Evolutionary conservation across 1,140 invertebrate species (phyloP).

Genomic region (Pogonus chalceus): DNA sequence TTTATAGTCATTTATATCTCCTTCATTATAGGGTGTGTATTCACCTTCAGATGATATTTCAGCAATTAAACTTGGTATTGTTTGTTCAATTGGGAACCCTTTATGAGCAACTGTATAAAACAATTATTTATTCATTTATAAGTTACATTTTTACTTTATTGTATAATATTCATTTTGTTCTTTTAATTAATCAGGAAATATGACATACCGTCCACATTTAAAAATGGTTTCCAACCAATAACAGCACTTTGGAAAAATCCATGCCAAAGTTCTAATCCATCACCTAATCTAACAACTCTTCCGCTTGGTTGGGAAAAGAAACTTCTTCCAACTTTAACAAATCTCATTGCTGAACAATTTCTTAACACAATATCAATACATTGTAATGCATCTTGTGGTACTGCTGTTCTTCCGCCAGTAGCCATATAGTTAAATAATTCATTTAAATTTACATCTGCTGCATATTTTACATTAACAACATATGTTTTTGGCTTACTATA

Average conservation of each 20-base stretch:
- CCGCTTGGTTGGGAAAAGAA: conserved; percentile 31
- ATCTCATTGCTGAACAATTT: conserved; percentile 39
- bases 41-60: conserved; percentile 17
- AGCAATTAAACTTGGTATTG: conserved; percentile 34
- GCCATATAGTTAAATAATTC: background rate
- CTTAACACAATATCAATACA: conserved; percentile 76
- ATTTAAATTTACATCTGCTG: conserved; percentile 28
- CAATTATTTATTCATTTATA: background rate
- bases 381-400: conserved; percentile 58
- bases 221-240: conserved; percentile 55
- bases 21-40: conserved; percentile 17
- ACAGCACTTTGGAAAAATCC: conserved; percentile 66
- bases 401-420: conserved; percentile 12
- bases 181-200: conserved; percentile 46
- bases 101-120: conserved; percentile 49
- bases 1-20: conserved; percentile 8
- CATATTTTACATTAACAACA: conserved; percentile 47
- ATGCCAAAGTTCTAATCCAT: conserved; percentile 58
- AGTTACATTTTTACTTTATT: conserved; percentile 26
- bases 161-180: conserved; percentile 29
- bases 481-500: conserved; percentile 43
- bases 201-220: conserved; percentile 67
- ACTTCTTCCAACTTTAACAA: conserved; percentile 35
- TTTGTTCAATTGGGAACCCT: conserved; percentile 47
- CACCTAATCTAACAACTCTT: conserved; percentile 35